phyloP scores from a whole-genome alignment of 2,113 vertebrate species.

The Castor canadensis region DNA sequence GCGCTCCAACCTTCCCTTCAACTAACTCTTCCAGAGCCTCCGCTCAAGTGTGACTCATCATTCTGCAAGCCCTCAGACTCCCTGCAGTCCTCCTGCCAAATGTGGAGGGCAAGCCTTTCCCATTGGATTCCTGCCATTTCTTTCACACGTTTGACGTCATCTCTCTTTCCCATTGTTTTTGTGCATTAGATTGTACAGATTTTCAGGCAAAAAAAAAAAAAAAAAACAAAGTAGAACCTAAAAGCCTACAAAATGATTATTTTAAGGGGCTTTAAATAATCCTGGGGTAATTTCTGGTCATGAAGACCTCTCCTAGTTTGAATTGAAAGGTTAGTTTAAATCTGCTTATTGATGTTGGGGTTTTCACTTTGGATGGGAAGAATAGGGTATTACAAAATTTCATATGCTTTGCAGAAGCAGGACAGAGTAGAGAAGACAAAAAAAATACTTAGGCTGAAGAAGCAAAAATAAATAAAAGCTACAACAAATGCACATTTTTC shows the following conservation, averaged over 20 bases:
- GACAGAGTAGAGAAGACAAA: background rate
- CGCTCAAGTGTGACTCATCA: conserved; percentile 63
- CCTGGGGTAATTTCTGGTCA: background rate
- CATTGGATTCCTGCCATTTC: conserved; percentile 67
- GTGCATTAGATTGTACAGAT: conserved; percentile 52
- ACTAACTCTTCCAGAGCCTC: conserved; percentile 63
- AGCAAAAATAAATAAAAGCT: background rate
- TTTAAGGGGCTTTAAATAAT: background rate
- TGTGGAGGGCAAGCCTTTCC: conserved; percentile 68
- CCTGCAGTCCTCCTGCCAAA: conserved; percentile 45
- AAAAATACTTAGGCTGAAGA: background rate
- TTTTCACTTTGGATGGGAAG: background rate
- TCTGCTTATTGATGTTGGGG: background rate
- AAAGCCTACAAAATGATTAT: background rate
- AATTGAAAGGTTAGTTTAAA: background rate
- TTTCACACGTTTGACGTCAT: conserved; percentile 60
- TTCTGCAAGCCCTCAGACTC: conserved; percentile 27
- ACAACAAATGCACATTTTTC: background rate
- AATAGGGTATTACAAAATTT: background rate
- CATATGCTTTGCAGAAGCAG: background rate
- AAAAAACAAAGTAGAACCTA: background rate
- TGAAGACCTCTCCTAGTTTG: background rate
- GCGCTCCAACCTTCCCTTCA: conserved; percentile 48
- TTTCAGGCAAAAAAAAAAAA: background rate
- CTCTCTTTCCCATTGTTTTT: conserved; percentile 55